Evolutionary conservation across 2,888 invertebrate species (phyloP).

Genomic region (Trichopria drosophilae): DNA sequence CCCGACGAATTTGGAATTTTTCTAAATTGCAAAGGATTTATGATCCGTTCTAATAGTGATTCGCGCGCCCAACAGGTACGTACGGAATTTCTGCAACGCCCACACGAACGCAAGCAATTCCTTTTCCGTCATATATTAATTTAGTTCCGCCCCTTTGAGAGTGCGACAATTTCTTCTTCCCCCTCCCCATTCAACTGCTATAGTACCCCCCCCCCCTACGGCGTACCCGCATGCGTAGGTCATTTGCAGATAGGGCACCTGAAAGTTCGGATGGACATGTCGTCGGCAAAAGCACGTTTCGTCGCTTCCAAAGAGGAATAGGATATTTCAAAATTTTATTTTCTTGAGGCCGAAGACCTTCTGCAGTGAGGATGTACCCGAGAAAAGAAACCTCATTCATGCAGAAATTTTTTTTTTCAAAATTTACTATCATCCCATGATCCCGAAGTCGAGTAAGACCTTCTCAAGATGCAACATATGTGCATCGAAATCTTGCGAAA

Average conservation of each 20-base stretch:
- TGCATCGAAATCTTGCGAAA: neutral
- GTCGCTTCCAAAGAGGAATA: too few species aligned
- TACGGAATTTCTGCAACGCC: slow-evolving; percentile 17
- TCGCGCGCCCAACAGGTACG: slow-evolving; percentile 30
- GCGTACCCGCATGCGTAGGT: slow-evolving; percentile 29
- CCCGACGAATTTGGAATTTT: slow-evolving; percentile 36
- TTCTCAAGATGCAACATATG: neutral
- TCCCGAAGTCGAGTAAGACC: neutral
- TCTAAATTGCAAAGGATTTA: slow-evolving; percentile 40
- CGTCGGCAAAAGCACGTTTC: too few species aligned
- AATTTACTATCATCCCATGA: slow-evolving; percentile 33
- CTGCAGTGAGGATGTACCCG: too few species aligned
- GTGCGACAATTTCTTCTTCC: slow-evolving; percentile 28
- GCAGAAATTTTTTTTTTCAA: slow-evolving; percentile 62
- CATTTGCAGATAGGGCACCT: too few species aligned
- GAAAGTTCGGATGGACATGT: too few species aligned
- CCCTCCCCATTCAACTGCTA: slow-evolving; percentile 5
- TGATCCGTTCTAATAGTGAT: slow-evolving; percentile 45
- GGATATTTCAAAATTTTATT: too few species aligned
- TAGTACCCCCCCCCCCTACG: slow-evolving; percentile 20
- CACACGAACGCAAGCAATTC: slow-evolving; percentile 21
- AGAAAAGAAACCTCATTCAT: neutral
- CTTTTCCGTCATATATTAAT: slow-evolving; percentile 24
- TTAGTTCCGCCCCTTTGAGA: slow-evolving; percentile 24
- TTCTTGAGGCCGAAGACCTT: too few species aligned